Conservation (phyloP, 2,888 invertebrate genomes). For the Euspilapteryx auroguttella region DNA sequence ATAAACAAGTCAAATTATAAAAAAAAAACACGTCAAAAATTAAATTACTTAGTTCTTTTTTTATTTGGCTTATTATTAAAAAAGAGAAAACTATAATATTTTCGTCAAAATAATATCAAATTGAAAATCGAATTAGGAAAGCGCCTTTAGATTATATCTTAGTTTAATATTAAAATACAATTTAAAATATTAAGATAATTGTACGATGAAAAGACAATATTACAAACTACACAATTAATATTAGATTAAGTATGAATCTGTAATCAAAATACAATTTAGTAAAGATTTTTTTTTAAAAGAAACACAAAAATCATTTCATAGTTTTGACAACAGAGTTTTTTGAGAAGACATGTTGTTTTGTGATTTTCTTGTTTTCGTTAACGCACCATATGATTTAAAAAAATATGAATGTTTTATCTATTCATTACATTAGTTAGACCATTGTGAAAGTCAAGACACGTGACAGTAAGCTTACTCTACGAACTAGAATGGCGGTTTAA, state of each 20-base stretch:
- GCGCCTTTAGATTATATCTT: background rate
- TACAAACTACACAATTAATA: slow-evolving; percentile 2
- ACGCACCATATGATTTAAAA: no score
- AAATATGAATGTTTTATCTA: no score
- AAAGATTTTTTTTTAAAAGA: background rate
- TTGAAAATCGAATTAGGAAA: background rate
- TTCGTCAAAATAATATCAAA: background rate
- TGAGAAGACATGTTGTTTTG: no score
- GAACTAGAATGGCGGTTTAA: no score
- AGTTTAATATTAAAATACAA: background rate
- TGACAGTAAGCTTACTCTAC: no score
- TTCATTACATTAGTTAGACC: no score
- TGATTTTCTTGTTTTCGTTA: no score
- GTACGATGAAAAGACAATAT: slow-evolving; percentile 3
- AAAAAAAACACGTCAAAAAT: slow-evolving; percentile 1
- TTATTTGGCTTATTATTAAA: slow-evolving; percentile 3
- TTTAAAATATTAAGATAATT: background rate
- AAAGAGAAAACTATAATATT: background rate
- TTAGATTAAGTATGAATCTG: background rate
- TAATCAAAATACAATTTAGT: slow-evolving; percentile 1
- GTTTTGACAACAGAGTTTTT: no score
- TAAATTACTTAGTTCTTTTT: slow-evolving; percentile 1
- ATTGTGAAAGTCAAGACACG: no score
- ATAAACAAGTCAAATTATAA: slow-evolving; percentile 1
- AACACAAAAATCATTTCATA: no score